Evolutionary conservation across 2,113 vertebrate species (phyloP).

Genomic region (Motacilla tschutschensis): DNA sequence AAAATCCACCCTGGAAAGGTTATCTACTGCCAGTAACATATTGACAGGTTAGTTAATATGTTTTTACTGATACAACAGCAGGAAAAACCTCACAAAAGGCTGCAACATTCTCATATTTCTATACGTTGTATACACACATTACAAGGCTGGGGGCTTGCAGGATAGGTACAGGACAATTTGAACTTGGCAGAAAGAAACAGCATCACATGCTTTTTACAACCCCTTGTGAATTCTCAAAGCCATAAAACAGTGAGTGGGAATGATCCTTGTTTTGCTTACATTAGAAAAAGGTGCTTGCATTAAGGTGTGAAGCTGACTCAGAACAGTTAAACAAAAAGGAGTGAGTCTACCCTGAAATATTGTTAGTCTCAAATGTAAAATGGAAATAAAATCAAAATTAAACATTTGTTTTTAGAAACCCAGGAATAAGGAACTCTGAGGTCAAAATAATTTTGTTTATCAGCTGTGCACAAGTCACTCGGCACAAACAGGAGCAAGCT

Average conservation of each 20-base stretch:
- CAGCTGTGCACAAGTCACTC: not conserved
- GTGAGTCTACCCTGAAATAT: not conserved
- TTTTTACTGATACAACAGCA: slow-evolving; percentile 16
- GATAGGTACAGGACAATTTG: not conserved
- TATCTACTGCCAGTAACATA: not conserved
- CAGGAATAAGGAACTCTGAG: not conserved
- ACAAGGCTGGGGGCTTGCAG: not conserved
- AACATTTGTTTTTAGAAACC: not conserved
- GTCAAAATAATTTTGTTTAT: not conserved
- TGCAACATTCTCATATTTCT: not conserved
- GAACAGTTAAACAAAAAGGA: not conserved
- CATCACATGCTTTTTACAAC: not conserved
- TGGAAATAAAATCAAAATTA: not conserved
- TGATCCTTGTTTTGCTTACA: not conserved
- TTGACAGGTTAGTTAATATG: not conserved
- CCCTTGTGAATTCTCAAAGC: not conserved
- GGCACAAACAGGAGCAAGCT: not conserved
- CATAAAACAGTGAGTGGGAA: not conserved
- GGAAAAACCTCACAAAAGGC: slow-evolving; percentile 16
- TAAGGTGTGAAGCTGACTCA: slow-evolving; percentile 14
- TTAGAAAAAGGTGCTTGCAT: not conserved
- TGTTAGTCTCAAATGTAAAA: not conserved
- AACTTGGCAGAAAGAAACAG: not conserved
- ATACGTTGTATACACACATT: fast-evolving
- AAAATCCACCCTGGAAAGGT: not conserved